A percentile compares a stretch with the other conserved stretches of the same genome.
Evolutionary conservation across 2,888 invertebrate genomes (phyloP).

Genomic region (Caenorhabditis afra): DNA sequence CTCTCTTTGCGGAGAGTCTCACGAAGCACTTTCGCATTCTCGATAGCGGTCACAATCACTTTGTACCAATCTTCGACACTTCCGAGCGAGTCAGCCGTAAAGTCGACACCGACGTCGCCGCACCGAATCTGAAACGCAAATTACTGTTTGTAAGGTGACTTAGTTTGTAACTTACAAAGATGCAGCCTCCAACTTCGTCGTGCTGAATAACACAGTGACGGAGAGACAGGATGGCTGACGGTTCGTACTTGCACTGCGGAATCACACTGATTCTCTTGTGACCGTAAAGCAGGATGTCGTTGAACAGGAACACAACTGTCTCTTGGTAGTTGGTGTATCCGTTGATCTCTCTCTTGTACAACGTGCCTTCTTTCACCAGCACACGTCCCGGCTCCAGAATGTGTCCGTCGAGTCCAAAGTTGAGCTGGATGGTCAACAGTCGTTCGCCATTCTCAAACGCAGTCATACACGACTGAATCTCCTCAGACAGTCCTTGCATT

Average conservation of each 20-base stretch:
- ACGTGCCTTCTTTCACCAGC: constrained; percentile 59
- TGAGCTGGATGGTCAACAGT: constrained; percentile 56
- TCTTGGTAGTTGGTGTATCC: constrained; percentile 60
- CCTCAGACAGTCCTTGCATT: constrained; percentile 55
- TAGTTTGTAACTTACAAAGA: constrained; percentile 43
- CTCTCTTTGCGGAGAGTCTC: constrained; percentile 66
- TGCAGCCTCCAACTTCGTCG: constrained; percentile 53
- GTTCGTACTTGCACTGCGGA: constrained; percentile 52
- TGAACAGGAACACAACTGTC: constrained; percentile 62
- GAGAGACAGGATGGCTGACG: constrained; percentile 56
- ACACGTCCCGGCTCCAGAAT: constrained; percentile 64
- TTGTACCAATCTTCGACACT: constrained; percentile 44
- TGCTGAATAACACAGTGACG: constrained; percentile 52
- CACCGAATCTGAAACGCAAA: constrained; percentile 43
- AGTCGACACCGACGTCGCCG: constrained; percentile 45
- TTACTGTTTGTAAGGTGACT: background rate
- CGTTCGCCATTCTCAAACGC: constrained; percentile 62
- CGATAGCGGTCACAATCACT: constrained; percentile 54
- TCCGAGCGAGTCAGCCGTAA: constrained; percentile 46
- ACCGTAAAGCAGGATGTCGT: constrained; percentile 66
- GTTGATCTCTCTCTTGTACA: constrained; percentile 62
- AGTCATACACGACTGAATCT: constrained; percentile 63
- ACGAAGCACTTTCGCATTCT: constrained; percentile 55
- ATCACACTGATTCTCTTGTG: constrained; percentile 53
- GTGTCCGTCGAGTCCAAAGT: constrained; percentile 45